Conservation (phyloP, 2,113 vertebrate genomes). For the Aptenodytes forsteri region DNA sequence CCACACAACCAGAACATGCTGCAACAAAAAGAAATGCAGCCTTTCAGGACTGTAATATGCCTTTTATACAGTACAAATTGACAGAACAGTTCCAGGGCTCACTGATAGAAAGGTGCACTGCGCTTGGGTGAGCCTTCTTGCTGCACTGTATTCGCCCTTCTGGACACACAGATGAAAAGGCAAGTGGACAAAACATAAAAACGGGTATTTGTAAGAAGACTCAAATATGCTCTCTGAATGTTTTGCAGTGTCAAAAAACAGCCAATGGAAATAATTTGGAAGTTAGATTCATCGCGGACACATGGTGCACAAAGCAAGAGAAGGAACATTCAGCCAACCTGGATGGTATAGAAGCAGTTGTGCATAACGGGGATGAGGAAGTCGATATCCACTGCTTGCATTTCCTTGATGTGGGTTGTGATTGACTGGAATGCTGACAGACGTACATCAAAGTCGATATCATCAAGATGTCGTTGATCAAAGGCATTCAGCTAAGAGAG, state of each 20-base stretch:
- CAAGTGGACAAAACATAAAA: background rate
- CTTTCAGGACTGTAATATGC: background rate
- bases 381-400: constrained; percentile 84
- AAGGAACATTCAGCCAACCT: constrained; percentile 74
- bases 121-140: background rate
- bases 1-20: background rate
- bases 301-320: background rate
- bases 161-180: background rate
- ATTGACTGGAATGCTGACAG: constrained; percentile 87
- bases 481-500: constrained; percentile 88
- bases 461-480: constrained; percentile 91
- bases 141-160: background rate
- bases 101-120: background rate
- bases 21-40: background rate
- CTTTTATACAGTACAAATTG: background rate
- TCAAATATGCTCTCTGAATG: background rate
- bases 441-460: constrained; percentile 91
- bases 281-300: background rate
- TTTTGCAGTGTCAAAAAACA: background rate
- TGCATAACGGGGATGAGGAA: constrained; percentile 86
- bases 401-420: constrained; percentile 77
- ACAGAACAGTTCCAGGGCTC: background rate
- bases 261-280: background rate
- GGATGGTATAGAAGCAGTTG: constrained; percentile 94
- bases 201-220: background rate